Conservation (phyloP, 2,888 invertebrate species). For the Hydrotaea diabolus region DNA sequence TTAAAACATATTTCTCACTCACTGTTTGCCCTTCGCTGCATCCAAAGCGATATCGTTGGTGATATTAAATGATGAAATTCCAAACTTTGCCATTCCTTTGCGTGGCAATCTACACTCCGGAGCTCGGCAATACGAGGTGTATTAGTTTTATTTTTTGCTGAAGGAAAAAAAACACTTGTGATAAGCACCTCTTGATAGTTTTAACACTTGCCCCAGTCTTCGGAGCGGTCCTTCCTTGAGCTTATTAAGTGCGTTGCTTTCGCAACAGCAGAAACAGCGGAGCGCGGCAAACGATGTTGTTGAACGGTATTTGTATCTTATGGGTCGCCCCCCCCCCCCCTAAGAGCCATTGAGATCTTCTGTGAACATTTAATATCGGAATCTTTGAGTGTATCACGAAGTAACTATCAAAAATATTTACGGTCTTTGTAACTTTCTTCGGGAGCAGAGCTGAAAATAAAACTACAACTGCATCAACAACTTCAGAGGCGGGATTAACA, state of each 20-base stretch:
- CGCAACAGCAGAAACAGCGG: background rate
- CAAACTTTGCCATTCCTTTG: constrained; percentile 19
- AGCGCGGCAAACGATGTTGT: background rate
- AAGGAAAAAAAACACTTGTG: constrained; percentile 54
- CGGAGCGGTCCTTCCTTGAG: constrained; percentile 40
- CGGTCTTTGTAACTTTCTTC: constrained; percentile 44
- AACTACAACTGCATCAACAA: constrained; percentile 16
- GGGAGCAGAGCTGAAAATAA: constrained; percentile 20
- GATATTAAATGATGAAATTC: constrained; percentile 31
- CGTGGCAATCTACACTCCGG: background rate
- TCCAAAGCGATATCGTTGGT: background rate
- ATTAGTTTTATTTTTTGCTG: constrained; percentile 39
- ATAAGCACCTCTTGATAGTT: constrained; percentile 53
- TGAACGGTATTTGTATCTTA: constrained; percentile 32
- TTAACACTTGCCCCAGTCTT: constrained; percentile 23
- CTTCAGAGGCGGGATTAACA: constrained; percentile 1
- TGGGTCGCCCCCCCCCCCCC: constrained; percentile 44
- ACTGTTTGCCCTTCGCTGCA: background rate
- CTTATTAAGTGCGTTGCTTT: constrained; percentile 11
- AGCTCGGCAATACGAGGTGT: constrained; percentile 7
- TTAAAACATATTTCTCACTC: background rate
- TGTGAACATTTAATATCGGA: constrained; percentile 61
- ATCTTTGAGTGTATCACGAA: constrained; percentile 51
- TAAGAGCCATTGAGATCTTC: constrained; percentile 59
- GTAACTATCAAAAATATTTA: constrained; percentile 42